Base-by-base conservation (phyloP, 2,888 invertebrate species). In the Pimpla rufipes region DNA sequence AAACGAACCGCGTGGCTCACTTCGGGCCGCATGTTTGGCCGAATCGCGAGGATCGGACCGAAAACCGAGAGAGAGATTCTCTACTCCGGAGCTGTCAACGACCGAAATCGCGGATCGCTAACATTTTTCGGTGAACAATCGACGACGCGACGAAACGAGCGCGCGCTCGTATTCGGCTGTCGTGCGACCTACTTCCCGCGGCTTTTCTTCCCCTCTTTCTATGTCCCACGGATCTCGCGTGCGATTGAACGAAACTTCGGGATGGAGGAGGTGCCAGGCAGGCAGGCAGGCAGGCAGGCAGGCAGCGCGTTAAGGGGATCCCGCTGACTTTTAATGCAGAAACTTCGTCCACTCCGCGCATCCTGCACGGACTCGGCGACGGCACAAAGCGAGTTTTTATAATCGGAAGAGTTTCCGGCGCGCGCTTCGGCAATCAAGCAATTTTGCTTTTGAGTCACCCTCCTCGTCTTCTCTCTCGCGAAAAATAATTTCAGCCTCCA, bases 71-170 rank as follows among this genome's bases (percentile, higher is more conserved):
- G 73, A 73, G 55, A 1, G 82, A 85, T 85, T 85, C 80, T 80
- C 45, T 73, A 45, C 13, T 42, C 11, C 50, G 57, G 6, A n/a
- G 62, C 66, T 47, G 76, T 85, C 77, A 82, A 71, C 70, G 57
- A 62, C 16, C 57, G 47, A 74, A 70, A 80, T 52, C n/a, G 21
- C 8, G 45, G 11, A 59, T 64, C 71, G 16, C 35, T 1, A 80
- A 74, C 81, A 82, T 78, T 21, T 76, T 84, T 73, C 8, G 11
- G 47, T 73, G 83, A 75, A 68, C 87, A 86, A 86, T 87, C 87
- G 88, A 89, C 84, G 78, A 74, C 77, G 78, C 85, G n/a, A 57
- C 55, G 59, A 55, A 78, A 64, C 80, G 37, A 47, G 37, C 55
- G 47, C 35, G 29, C 35, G 7, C 16, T 52, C 16, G 29, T 5